Percentiles rank a stretch among this genome's conserved stretches.
These are phyloP conservation scores for Seriola quinqueradiata DNA, from an alignment of 2,113 vertebrate species.

Conservation along the genomic window DNA sequence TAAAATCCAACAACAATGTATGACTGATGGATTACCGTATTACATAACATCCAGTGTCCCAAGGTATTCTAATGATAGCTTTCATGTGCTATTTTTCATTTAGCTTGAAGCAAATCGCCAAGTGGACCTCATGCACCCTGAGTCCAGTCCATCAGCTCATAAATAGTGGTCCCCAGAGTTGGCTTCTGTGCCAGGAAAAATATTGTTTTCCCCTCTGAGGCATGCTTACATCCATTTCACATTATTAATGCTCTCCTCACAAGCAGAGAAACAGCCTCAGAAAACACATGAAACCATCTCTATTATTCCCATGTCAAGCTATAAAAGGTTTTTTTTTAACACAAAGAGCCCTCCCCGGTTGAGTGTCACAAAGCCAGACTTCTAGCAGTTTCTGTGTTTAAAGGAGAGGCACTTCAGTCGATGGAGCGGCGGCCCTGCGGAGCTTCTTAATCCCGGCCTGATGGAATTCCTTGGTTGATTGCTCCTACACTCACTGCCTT, in stretches of 20 bases:
- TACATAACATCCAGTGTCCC: conserved; percentile 26
- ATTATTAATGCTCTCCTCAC: conserved; percentile 21
- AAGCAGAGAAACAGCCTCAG: neutral
- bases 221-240: conserved; percentile 29
- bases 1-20: neutral
- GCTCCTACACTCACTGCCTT: conserved; percentile 84
- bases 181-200: conserved; percentile 69
- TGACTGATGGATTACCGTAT: conserved; percentile 2
- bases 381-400: conserved; percentile 50
- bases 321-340: neutral
- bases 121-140: conserved; percentile 48
- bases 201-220: conserved; percentile 38
- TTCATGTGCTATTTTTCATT: conserved; percentile 50
- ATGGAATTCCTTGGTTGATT: conserved; percentile 83
- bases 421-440: conserved; percentile 51
- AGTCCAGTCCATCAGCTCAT: conserved; percentile 59
- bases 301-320: neutral
- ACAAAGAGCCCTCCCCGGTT: neutral
- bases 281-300: neutral
- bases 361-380: conserved; percentile 14
- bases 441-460: conserved; percentile 78
- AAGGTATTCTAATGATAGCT: conserved; percentile 35
- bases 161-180: conserved; percentile 51
- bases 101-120: conserved; percentile 44
- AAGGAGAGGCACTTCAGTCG: conserved; percentile 52